These are phyloP conservation scores for Mayetiola destructor DNA, from an alignment of 2,888 invertebrate genomes.

Conservation along the genomic window DNA sequence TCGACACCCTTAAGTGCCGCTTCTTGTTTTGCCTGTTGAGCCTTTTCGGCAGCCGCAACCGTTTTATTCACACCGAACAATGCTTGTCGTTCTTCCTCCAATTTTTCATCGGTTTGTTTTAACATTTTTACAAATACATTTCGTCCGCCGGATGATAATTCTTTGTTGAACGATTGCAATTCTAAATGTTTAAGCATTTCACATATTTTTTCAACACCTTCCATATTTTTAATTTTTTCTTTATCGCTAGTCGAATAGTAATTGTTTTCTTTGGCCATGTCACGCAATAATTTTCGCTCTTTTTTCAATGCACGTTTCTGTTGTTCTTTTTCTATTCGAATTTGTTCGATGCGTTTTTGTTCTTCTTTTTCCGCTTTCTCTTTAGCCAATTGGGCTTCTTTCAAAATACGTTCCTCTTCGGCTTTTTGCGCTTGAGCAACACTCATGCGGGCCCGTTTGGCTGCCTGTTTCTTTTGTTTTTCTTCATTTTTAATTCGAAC, in stretches of 20 bases:
- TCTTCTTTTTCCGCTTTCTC: slow-evolving; percentile 70
- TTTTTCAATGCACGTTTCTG: slow-evolving; percentile 75
- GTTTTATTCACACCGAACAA: slow-evolving; percentile 38
- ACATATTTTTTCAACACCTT: slow-evolving; percentile 82
- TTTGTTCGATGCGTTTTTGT: slow-evolving; percentile 62
- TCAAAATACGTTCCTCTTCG: slow-evolving; percentile 62
- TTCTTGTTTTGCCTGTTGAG: slow-evolving; percentile 14
- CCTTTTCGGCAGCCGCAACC: background rate
- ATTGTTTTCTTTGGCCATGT: slow-evolving; percentile 63
- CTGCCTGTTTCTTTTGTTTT: slow-evolving; percentile 75
- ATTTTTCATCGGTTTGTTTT: slow-evolving; percentile 54
- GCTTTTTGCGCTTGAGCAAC: slow-evolving; percentile 68
- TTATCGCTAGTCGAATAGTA: slow-evolving; percentile 58
- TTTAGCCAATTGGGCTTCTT: slow-evolving; percentile 58
- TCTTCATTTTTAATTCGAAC: slow-evolving; percentile 85
- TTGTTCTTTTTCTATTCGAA: slow-evolving; percentile 72
- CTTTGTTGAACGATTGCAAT: slow-evolving; percentile 61
- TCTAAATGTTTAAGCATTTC: slow-evolving; percentile 59
- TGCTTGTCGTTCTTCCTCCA: slow-evolving; percentile 61
- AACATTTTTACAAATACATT: slow-evolving; percentile 52
- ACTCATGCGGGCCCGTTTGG: slow-evolving; percentile 75
- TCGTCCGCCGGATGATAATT: slow-evolving; percentile 48
- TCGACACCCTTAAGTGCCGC: slow-evolving; percentile 20
- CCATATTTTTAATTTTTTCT: slow-evolving; percentile 68
- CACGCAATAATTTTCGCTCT: slow-evolving; percentile 67